Evolutionary conservation across 1,140 invertebrate species (phyloP), one percentile per base, ranked within the genome.

Genomic region (Ridgeia piscesae): DNA sequence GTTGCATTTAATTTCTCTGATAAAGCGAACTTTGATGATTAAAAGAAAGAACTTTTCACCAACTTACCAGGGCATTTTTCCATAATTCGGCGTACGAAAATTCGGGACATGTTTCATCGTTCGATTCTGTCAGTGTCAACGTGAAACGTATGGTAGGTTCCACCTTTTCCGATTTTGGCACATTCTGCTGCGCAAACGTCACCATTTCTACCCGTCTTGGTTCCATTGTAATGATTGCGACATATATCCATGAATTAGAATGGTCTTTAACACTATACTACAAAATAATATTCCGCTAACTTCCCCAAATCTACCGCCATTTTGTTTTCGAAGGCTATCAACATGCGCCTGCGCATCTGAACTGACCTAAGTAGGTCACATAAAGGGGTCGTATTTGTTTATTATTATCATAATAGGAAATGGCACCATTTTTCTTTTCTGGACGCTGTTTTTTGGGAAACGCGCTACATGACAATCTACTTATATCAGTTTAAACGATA

Each of bases 1-100:
- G 58, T 77, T 77, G 0, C 58, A 77, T 77, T 77, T 77, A 77
- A 77, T 77, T 77, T 77, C 58, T 77, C 2, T 17, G 11, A 77
- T 77, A 8, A 77, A 77, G 58, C 58, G 27, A 77, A 77, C 58
- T 77, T 77, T 77, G 58, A 77, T 77, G 6, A 77, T 14, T 77
- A 77, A 77, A 77, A 77, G 58, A 77, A 77, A 77, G 58, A 77
- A 77, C 58, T 77, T 92, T 92, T 92, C 88, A 92, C 88, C 95
- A 94, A 96, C 96, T 97, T 96, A 97, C 97, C 96, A 97, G 96
- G 94, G 95, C 96, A 94, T 96, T 94, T 95, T 96, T 96, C 93
- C 97, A 95, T 93, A 97, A 96, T 93, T 97, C 96, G 94, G 96
- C 95, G 95, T 97, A 97, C 96, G 97, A 97, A 96, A 96, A 97